phyloP scores from a whole-genome alignment of 2,797 vertebrate genomes.

The Mormyrus proboscirostris region DNA sequence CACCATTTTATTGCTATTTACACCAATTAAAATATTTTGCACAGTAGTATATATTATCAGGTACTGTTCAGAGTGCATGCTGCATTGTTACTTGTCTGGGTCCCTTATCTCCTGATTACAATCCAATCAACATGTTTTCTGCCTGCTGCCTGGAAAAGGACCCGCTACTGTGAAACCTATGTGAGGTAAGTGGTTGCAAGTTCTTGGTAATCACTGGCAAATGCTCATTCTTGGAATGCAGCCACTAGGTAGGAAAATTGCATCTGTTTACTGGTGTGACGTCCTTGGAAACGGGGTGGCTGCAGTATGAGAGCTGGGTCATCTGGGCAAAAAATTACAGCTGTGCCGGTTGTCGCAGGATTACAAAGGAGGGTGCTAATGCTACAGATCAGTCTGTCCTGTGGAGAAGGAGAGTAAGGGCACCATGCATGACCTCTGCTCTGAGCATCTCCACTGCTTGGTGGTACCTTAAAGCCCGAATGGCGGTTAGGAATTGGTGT shows the following conservation, averaged over 20 bases:
- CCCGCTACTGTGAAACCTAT: conserved; percentile 97
- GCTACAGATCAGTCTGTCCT: not conserved
- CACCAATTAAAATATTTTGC: not conserved
- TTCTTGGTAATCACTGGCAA: not conserved
- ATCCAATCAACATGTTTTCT: conserved; percentile 61
- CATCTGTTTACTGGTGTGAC: not conserved
- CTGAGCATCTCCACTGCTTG: not conserved
- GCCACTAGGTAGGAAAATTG: not conserved
- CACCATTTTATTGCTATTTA: not conserved
- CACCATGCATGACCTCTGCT: not conserved
- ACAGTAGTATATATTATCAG: not conserved
- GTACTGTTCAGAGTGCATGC: not conserved
- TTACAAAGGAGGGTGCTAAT: not conserved
- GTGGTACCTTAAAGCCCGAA: not conserved
- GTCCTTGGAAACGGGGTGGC: not conserved
- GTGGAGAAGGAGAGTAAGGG: not conserved
- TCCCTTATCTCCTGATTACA: not conserved
- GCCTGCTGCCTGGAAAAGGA: conserved; percentile 81
- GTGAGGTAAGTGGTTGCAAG: conserved; percentile 79
- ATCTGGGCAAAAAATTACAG: not conserved
- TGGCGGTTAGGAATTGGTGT: not conserved
- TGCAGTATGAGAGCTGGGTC: not conserved
- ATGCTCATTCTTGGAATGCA: not conserved
- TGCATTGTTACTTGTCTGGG: not conserved
- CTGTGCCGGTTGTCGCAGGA: not conserved